These are phyloP conservation scores for Drosophila pandora DNA, from an alignment of 1,140 invertebrate genomes.

Conservation along the genomic window DNA sequence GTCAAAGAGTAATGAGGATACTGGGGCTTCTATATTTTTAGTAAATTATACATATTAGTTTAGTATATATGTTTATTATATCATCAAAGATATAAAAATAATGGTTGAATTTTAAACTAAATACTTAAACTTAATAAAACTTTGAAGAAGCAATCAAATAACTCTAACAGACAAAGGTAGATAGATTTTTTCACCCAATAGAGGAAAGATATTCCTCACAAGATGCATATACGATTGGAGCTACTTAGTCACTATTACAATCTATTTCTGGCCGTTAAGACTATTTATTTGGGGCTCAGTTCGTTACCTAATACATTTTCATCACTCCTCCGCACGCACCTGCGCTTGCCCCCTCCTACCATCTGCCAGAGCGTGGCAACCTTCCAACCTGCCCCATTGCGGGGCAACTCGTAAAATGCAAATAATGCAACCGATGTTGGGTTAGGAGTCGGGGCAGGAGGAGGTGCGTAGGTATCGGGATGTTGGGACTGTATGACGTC, in stretches of 20 bases:
- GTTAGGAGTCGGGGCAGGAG: constrained; percentile 5
- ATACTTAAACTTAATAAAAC: too few species aligned
- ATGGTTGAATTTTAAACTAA: too few species aligned
- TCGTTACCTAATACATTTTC: constrained; percentile 53
- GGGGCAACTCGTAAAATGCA: constrained; percentile 77
- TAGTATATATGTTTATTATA: too few species aligned
- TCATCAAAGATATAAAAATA: too few species aligned
- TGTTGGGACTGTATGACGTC: constrained; percentile 29
- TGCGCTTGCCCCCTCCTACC: constrained; percentile 2
- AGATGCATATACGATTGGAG: too few species aligned
- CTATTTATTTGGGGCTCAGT: neutral
- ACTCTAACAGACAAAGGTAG: too few species aligned
- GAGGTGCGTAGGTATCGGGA: neutral
- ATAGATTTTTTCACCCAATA: too few species aligned
- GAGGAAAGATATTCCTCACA: too few species aligned
- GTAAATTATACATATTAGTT: too few species aligned
- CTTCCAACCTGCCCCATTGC: constrained; percentile 58
- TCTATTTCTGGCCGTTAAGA: neutral
- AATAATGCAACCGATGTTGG: constrained; percentile 67
- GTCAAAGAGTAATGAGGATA: neutral
- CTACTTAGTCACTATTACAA: neutral
- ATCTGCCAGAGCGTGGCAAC: constrained; percentile 53
- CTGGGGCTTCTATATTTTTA: too few species aligned
- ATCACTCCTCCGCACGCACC: constrained; percentile 28
- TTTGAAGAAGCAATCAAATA: too few species aligned